Base-by-base conservation (phyloP, 2,888 invertebrate species). In the Parascotia fuliginaria region DNA sequence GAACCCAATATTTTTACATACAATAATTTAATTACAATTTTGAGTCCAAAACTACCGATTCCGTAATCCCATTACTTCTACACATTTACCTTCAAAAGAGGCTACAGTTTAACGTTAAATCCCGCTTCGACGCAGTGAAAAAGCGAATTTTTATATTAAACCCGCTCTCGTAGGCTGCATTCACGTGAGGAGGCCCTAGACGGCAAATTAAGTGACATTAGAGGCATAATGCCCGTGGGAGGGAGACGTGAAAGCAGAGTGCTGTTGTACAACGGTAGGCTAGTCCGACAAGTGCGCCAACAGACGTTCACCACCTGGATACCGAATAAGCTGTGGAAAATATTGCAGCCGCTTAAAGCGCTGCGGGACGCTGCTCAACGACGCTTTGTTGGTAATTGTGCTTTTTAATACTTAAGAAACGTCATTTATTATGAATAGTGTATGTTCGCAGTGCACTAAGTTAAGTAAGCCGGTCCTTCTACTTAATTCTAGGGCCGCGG, bases 201-300 rank as follows among this genome's bases (percentile, higher is more conserved):
- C 89, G 85, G 87, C 83, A 88, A 89, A 91, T 91, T 91, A 88
- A 90, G 90, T 90, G 90, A 89, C 88, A 89, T 90, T 90, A 91
- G 83, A 81, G 85, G 81, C 74, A 89, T 89, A 90, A 89, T 89
- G 85, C 83, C 79, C 73, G 79, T 73, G 81, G 83, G 79, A 68
- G 85, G 84, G 80, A 81, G 80, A 84, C 81, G 83, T 87, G 87
- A 87, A 87, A 82, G 86, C 83, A 65, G 81, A 87, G 89, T 75
- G 88, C 77, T 82, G 82, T 83, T 81, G 79, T 81, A 60, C 57
- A 70, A 75, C 82, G 88, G 79, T 78, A 83, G 79, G 85, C 70
- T 84, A 75, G 78, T 66, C 75, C 64, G 76, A 73, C 67, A 67
- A 85, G 86, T 72, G 70, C 70, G 65, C 70, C 63, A 65, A 66